Evolutionary conservation across 2,797 vertebrate genomes (phyloP), one percentile per base, ranked within the genome.

Genomic region (Gadopsis marmoratus): DNA sequence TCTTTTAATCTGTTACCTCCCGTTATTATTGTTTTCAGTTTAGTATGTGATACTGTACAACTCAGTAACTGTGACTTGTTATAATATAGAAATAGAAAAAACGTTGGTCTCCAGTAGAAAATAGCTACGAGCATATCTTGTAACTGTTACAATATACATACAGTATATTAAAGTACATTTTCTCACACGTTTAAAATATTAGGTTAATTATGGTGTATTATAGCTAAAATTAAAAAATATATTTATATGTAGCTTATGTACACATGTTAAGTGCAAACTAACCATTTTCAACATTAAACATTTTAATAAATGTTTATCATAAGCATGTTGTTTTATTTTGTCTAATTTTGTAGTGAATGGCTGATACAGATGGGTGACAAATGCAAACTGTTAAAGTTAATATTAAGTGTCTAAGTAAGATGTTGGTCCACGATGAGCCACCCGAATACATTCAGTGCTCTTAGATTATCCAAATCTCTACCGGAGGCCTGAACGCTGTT

Each of bases 251-350:
- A 29, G 1, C 21, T 51, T 58, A 54, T 59, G 55, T 50, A 7
- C 5, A 7, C 7, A 54, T 26, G 5, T 26, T 69, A 6, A 50
- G 9, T 67, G 10, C 19, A 63, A 47, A 55, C 10, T 37, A 62
- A 59, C 17, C 35, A 41, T 51, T 73, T 5, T 17, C 48, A 76
- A 8, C 3, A 29, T 2, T 19, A 41, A 85, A 70, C 10, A 51
- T 64, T 77, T 64, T 21, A 76, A 71, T 88, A 76, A 79, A 80
- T 26, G 51, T 61, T 41, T 72, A 63, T 60, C 16, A 3, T 19
- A 55, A 65, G 14, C 5, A 60, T 61, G 48, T 82, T 63, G 56
- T 16, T 16, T 33, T 0, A 37, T 39, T 45, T 48, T 63, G 26
- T 80, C 11, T 33, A 2, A 62, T 45, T 60, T 59, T 54, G 33